Conservation (phyloP, 2,888 invertebrate genomes). For the Salpingus planirostris region DNA sequence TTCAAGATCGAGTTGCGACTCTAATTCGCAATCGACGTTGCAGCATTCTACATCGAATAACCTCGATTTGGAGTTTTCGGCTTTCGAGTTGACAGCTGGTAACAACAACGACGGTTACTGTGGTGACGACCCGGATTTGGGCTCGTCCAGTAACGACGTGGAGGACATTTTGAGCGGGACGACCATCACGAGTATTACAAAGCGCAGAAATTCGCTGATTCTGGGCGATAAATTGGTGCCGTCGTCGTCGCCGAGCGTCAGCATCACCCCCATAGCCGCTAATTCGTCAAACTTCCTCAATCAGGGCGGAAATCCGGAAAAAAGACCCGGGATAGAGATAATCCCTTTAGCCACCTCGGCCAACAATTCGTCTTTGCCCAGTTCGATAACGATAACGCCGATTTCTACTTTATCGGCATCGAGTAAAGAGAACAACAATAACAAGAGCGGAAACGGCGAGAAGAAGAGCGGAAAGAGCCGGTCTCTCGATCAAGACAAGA, state of each 20-base stretch:
- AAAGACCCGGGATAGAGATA: slow-evolving; percentile 74
- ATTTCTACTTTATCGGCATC: slow-evolving; percentile 48
- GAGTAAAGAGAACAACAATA: slow-evolving; percentile 23
- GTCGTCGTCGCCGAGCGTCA: slow-evolving; percentile 54
- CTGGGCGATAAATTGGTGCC: slow-evolving; percentile 43
- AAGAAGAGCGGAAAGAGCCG: slow-evolving; percentile 41
- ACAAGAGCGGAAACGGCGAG: slow-evolving; percentile 41
- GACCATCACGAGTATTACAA: no score
- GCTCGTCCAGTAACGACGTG: slow-evolving; percentile 52
- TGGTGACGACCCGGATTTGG: slow-evolving; percentile 51
- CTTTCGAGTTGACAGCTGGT: slow-evolving; percentile 52
- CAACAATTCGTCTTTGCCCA: slow-evolving; percentile 57
- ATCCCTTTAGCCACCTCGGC: slow-evolving; percentile 65
- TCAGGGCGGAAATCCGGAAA: slow-evolving; percentile 46
- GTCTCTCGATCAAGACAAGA: slow-evolving; percentile 40
- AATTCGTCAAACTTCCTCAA: slow-evolving; percentile 40
- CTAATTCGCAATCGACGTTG: no score
- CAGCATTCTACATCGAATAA: no score
- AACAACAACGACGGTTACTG: slow-evolving; percentile 57
- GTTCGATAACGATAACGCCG: slow-evolving; percentile 81
- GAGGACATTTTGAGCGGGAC: slow-evolving; percentile 44
- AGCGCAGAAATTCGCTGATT: slow-evolving; percentile 38
- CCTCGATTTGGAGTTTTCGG: slow-evolving; percentile 42
- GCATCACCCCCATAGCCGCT: slow-evolving; percentile 53
- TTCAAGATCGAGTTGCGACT: no score